A percentile compares a stretch with the other conserved stretches of the same genome.
phyloP scores from a whole-genome alignment of 2,888 invertebrate genomes.

The Salticus scenicus region DNA sequence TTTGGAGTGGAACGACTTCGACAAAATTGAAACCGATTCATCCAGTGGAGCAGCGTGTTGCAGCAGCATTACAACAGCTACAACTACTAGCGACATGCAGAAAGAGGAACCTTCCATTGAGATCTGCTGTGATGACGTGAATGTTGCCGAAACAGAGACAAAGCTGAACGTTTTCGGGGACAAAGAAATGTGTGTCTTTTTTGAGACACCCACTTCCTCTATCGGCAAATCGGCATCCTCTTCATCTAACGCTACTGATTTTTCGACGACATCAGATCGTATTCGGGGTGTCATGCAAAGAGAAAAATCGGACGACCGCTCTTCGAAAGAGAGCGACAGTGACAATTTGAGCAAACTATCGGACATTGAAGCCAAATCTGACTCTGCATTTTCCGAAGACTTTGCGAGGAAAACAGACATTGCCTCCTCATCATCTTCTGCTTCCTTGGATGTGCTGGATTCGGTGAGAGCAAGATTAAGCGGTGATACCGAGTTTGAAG shows the following conservation, averaged over 20 bases:
- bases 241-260: slow-evolving; percentile 61
- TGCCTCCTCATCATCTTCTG: slow-evolving; percentile 46
- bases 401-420: slow-evolving; percentile 36
- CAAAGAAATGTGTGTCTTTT: slow-evolving; percentile 65
- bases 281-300: slow-evolving; percentile 63
- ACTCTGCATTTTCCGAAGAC: slow-evolving; percentile 49
- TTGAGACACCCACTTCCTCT: slow-evolving; percentile 54
- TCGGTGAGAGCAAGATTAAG: slow-evolving; percentile 28
- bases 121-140: slow-evolving; percentile 44
- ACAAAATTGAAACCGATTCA: slow-evolving; percentile 46
- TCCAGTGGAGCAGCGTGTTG: slow-evolving; percentile 5
- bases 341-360: slow-evolving; percentile 65
- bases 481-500: slow-evolving; percentile 33
- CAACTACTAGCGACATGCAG: background rate
- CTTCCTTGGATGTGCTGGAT: slow-evolving; percentile 50
- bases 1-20: slow-evolving; percentile 65
- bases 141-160: slow-evolving; percentile 51
- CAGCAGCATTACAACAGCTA: slow-evolving; percentile 19
- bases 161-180: slow-evolving; percentile 57
- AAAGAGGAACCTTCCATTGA: slow-evolving; percentile 20
- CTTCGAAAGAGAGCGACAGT: slow-evolving; percentile 65
- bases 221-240: slow-evolving; percentile 64
- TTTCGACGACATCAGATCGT: slow-evolving; percentile 56
- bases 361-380: slow-evolving; percentile 50
- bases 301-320: slow-evolving; percentile 63